Conservation (phyloP, 2,113 vertebrate species). For the Rattus rattus region DNA sequence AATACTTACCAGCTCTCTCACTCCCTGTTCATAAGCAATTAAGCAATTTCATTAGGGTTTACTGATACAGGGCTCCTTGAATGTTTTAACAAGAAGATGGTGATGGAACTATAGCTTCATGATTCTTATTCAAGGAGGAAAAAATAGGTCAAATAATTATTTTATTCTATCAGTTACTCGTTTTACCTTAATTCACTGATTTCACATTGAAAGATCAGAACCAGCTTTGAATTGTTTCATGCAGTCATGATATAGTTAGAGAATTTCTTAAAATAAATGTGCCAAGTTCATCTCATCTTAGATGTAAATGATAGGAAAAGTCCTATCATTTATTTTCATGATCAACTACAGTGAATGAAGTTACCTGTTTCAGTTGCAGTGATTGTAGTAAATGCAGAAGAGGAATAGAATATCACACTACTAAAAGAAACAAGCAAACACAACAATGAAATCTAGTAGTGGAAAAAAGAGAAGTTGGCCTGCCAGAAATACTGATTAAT, state of each 20-base stretch:
- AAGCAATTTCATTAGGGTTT: neutral
- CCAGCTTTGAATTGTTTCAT: conserved; percentile 63
- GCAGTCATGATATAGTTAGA: conserved; percentile 74
- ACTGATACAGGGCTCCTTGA: neutral
- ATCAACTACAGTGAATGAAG: conserved; percentile 59
- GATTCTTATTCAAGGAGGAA: conserved; percentile 58
- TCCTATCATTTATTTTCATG: conserved; percentile 56
- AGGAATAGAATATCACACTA: conserved; percentile 43
- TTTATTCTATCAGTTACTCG: conserved; percentile 69
- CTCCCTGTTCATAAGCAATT: neutral
- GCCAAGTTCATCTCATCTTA: conserved; percentile 76
- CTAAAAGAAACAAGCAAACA: neutral
- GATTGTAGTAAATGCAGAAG: conserved; percentile 62
- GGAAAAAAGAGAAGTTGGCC: no score
- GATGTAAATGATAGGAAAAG: conserved; percentile 67
- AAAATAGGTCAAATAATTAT: conserved; percentile 67
- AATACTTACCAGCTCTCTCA: neutral
- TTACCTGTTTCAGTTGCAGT: conserved; percentile 61
- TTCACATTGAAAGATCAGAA: conserved; percentile 70
- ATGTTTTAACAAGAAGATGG: conserved; percentile 32
- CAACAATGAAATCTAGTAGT: no score
- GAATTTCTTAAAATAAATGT: conserved; percentile 72
- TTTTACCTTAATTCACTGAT: conserved; percentile 75
- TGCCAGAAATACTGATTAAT: no score
- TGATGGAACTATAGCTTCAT: conserved; percentile 16